Conservation (phyloP, 2,888 invertebrate species). For the Gnatocerus cornutus region DNA sequence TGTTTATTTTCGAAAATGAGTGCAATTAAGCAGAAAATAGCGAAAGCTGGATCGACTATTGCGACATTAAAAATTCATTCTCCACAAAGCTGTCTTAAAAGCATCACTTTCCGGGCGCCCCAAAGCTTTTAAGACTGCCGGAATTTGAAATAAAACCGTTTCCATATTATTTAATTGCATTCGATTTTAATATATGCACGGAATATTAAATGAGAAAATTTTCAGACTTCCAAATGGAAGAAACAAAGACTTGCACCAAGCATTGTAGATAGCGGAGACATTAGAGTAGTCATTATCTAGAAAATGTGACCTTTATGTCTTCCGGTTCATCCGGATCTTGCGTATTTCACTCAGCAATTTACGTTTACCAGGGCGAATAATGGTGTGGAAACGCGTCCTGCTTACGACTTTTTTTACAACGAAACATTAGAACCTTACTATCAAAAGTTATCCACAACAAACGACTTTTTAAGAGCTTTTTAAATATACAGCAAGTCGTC, state of each 20-base stretch:
- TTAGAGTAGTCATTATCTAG: background rate
- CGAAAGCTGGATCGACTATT: background rate
- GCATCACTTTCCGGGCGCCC: slow-evolving; percentile 1
- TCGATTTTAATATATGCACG: slow-evolving; percentile 10
- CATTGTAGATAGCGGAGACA: background rate
- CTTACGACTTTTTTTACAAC: slow-evolving; percentile 17
- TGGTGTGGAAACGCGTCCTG: slow-evolving; percentile 13
- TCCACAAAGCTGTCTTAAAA: slow-evolving; percentile 12
- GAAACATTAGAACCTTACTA: slow-evolving; percentile 24
- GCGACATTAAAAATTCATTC: slow-evolving; percentile 24
- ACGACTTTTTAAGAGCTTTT: slow-evolving; percentile 26
- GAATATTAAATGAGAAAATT: background rate
- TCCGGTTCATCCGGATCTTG: background rate
- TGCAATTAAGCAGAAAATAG: slow-evolving; percentile 14
- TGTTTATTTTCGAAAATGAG: slow-evolving; percentile 7
- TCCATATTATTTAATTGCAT: slow-evolving; percentile 9
- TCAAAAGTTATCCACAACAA: slow-evolving; percentile 20
- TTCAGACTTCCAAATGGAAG: too few relatives aligned
- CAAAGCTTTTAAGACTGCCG: slow-evolving; percentile 28
- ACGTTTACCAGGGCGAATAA: slow-evolving; percentile 5
- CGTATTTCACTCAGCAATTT: background rate
- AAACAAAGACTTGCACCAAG: too few relatives aligned
- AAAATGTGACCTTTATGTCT: slow-evolving; percentile 2
- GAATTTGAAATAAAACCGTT: slow-evolving; percentile 16
- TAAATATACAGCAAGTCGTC: slow-evolving; percentile 18